These are phyloP conservation scores for Rhynchotus rufescens DNA, from an alignment of 2,797 vertebrate genomes.

Conservation along the genomic window DNA sequence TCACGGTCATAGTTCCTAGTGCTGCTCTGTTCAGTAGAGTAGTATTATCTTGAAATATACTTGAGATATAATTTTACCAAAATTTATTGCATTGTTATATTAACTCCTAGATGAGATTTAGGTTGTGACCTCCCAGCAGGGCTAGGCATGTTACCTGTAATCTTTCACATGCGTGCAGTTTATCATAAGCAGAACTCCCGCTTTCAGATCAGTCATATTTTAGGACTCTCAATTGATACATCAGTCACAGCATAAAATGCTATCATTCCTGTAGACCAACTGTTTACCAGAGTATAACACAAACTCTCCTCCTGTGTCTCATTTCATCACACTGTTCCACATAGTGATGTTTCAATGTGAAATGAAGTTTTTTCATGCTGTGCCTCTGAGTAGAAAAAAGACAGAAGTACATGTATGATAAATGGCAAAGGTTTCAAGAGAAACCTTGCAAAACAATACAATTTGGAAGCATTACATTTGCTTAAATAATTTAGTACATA, in stretches of 20 bases:
- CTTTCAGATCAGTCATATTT: conserved; percentile 87
- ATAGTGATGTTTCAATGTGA: conserved; percentile 90
- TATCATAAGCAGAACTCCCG: conserved; percentile 82
- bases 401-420: conserved; percentile 87
- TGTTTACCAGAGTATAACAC: conserved; percentile 88
- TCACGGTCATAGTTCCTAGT: not conserved
- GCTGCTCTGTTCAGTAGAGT: not conserved
- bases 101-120: conserved; percentile 71
- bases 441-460: conserved; percentile 86
- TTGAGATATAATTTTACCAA: conserved; percentile 31
- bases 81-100: conserved; percentile 45
- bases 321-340: conserved; percentile 90
- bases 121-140: conserved; percentile 77
- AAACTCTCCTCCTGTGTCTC: conserved; percentile 87
- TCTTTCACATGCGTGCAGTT: conserved; percentile 79
- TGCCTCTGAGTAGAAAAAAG: conserved; percentile 89
- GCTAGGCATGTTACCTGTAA: conserved; percentile 78
- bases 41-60: conserved; percentile 8
- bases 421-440: conserved; percentile 85
- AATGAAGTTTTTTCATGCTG: conserved; percentile 92
- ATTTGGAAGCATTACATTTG: conserved; percentile 85
- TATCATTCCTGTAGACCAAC: conserved; percentile 86
- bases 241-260: conserved; percentile 89
- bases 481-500: conserved; percentile 90
- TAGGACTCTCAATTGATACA: conserved; percentile 87